A percentile compares a stretch with the other conserved stretches of the same genome.
These are phyloP conservation scores for Machimus rusticus DNA, from an alignment of 2,888 invertebrate species.

Conservation along the genomic window DNA sequence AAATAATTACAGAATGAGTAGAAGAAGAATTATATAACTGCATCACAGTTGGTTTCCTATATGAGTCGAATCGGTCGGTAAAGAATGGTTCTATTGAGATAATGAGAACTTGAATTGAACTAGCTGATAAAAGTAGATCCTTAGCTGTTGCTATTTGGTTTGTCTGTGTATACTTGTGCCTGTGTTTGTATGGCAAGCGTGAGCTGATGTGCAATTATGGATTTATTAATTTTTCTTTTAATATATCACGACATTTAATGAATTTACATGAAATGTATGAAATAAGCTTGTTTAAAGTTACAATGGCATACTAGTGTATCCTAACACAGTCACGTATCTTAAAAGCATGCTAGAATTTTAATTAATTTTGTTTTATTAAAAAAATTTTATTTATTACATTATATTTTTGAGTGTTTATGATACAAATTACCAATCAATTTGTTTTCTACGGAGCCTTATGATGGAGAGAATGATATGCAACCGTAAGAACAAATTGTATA, in stretches of 20 bases:
- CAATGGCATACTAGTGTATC: background rate
- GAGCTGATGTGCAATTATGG: background rate
- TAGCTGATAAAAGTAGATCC: slow-evolving; percentile 25
- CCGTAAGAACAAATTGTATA: background rate
- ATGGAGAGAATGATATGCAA: background rate
- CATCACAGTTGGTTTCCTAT: slow-evolving; percentile 63
- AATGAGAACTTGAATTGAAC: slow-evolving; percentile 48
- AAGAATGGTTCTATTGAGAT: slow-evolving; percentile 58
- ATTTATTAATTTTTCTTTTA: background rate
- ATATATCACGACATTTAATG: background rate
- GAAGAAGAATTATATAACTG: slow-evolving; percentile 48
- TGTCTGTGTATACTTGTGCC: background rate
- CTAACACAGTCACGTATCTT: background rate
- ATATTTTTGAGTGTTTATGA: background rate
- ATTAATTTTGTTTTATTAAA: background rate
- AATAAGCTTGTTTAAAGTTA: background rate
- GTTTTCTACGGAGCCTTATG: background rate
- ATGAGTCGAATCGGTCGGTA: slow-evolving; percentile 63
- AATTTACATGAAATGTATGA: background rate
- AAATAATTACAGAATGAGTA: slow-evolving; percentile 39
- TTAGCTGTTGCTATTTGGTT: slow-evolving; percentile 23
- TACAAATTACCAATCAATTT: background rate
- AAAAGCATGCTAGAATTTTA: background rate
- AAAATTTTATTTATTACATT: background rate
- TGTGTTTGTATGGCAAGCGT: background rate